Conservation (phyloP, 2,888 invertebrate genomes). For the Machimus atricapillus region DNA sequence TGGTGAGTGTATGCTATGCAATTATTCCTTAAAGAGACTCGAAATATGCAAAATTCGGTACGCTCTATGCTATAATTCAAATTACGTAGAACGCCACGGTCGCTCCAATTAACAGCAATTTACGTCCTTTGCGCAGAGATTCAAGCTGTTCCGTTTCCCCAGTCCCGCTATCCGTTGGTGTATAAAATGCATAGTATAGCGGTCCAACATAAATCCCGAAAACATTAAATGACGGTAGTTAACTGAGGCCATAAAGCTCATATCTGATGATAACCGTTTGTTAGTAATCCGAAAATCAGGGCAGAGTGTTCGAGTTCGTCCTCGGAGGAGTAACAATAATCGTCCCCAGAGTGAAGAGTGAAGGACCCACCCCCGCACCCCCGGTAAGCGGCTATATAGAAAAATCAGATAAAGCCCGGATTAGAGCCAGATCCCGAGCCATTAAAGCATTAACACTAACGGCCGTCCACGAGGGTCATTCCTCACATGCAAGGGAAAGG, state of each 20-base stretch:
- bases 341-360: neutral
- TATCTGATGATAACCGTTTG: neutral
- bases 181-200: neutral
- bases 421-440: constrained; percentile 21
- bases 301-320: neutral
- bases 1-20: neutral
- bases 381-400: neutral
- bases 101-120: neutral
- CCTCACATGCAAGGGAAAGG: constrained; percentile 23
- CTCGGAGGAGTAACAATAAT: neutral
- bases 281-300: constrained; percentile 13
- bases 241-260: neutral
- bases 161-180: neutral
- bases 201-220: neutral
- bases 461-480: neutral
- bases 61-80: neutral
- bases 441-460: constrained; percentile 32
- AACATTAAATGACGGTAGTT: neutral
- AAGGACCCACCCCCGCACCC: neutral
- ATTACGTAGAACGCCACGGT: neutral
- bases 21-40: neutral
- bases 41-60: neutral
- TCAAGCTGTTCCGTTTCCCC: neutral
- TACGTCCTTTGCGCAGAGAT: neutral
- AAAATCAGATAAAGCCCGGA: constrained; percentile 18